Percentiles rank a stretch among this genome's conserved stretches.
These are phyloP conservation scores for Sturnira hondurensis DNA, from an alignment of 2,113 vertebrate species.

Conservation along the genomic window DNA sequence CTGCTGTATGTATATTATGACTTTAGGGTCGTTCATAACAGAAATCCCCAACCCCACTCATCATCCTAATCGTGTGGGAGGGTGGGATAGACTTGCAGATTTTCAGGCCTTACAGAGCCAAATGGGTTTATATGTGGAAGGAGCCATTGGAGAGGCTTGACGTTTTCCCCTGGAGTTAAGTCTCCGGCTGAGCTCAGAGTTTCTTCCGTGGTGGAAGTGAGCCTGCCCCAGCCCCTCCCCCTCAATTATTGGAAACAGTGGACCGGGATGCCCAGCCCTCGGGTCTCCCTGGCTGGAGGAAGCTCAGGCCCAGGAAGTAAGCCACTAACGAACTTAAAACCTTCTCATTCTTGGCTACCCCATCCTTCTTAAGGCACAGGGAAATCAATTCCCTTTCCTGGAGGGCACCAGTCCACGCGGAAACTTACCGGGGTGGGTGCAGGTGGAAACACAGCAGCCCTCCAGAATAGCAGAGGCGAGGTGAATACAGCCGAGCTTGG, in stretches of 20 bases:
- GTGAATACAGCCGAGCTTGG: not conserved
- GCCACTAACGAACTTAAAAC: not conserved
- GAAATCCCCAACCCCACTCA: not conserved
- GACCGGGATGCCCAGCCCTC: not conserved
- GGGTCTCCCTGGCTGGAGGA: not conserved
- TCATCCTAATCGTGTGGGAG: not conserved
- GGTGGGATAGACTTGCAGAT: not conserved
- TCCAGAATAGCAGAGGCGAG: not conserved
- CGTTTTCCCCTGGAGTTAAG: not conserved
- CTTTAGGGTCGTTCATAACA: not conserved
- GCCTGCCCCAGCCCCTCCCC: no score
- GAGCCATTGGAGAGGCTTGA: not conserved
- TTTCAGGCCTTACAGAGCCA: not conserved
- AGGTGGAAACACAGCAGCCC: not conserved
- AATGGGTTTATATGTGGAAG: not conserved
- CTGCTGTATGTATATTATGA: not conserved
- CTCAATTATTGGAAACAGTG: not conserved
- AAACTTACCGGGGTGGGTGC: not conserved
- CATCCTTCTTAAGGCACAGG: not conserved
- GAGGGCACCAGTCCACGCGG: not conserved
- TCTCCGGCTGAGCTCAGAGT: not conserved
- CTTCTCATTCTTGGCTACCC: not conserved
- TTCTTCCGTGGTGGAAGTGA: not conserved
- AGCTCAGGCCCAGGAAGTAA: not conserved
- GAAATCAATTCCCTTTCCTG: not conserved